Evolutionary conservation across 2,888 invertebrate species (phyloP).

Genomic region (Acanthosepion pharaonis): DNA sequence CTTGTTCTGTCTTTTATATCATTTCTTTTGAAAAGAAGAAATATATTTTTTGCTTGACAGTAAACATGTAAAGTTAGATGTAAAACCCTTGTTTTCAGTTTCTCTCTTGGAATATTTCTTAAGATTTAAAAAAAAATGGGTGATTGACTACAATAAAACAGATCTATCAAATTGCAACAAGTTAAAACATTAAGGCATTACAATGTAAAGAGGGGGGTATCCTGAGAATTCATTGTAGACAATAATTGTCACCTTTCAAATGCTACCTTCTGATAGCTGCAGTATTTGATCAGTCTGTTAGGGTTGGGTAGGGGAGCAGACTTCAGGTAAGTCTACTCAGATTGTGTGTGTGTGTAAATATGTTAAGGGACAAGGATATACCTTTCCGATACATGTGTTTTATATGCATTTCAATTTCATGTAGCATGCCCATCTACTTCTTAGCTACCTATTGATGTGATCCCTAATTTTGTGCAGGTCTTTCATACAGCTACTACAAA

Average conservation of each 20-base stretch:
- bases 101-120: neutral
- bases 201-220: neutral
- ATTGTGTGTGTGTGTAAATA: too few relatives aligned
- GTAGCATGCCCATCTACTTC: too few relatives aligned
- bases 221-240: neutral
- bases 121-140: neutral
- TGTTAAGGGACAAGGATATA: too few relatives aligned
- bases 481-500: neutral
- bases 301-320: neutral
- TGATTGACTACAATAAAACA: neutral
- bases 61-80: neutral
- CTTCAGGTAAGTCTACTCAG: too few relatives aligned
- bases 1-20: too few relatives aligned
- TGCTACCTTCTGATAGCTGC: neutral
- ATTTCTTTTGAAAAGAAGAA: neutral
- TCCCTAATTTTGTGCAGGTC: neutral
- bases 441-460: too few relatives aligned
- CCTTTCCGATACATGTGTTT: too few relatives aligned
- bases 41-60: neutral
- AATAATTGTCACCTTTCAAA: neutral
- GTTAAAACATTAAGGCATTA: neutral
- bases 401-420: too few relatives aligned
- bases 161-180: neutral
- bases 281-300: neutral
- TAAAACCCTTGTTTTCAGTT: too few relatives aligned